phyloP scores from a whole-genome alignment of 2,888 invertebrate genomes.

The Parapristionchus giblindavisi region DNA sequence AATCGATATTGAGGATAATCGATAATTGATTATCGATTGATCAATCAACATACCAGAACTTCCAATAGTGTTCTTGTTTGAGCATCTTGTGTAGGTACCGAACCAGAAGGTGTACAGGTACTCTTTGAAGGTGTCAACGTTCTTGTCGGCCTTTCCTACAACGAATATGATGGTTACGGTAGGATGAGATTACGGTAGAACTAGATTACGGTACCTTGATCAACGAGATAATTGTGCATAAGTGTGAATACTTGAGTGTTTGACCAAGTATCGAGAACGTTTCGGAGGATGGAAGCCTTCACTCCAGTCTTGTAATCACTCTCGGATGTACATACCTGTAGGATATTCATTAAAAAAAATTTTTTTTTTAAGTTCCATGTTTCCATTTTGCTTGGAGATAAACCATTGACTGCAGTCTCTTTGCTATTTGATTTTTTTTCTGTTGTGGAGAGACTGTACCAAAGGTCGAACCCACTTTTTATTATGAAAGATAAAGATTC shows the following conservation, averaged over 20 bases:
- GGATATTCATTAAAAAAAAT: background rate
- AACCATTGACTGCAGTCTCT: too few species aligned
- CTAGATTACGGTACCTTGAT: slow-evolving; percentile 41
- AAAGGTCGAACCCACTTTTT: too few species aligned
- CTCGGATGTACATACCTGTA: slow-evolving; percentile 61
- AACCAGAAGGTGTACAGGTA: slow-evolving; percentile 64
- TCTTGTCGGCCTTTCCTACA: slow-evolving; percentile 44
- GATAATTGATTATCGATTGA: background rate
- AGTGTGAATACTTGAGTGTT: slow-evolving; percentile 58
- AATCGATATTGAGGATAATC: too few species aligned
- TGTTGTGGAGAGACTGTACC: too few species aligned
- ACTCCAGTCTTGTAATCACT: slow-evolving; percentile 54
- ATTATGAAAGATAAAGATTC: background rate
- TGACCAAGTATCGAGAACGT: slow-evolving; percentile 51
- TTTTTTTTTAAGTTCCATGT: too few species aligned
- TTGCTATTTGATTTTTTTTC: too few species aligned
- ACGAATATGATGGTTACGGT: background rate
- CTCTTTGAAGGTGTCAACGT: slow-evolving; percentile 52
- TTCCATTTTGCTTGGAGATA: too few species aligned
- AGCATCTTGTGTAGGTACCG: slow-evolving; percentile 65
- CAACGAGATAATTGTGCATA: slow-evolving; percentile 60
- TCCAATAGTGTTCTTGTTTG: slow-evolving; percentile 49
- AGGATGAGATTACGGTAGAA: background rate
- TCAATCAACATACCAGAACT: slow-evolving; percentile 51
- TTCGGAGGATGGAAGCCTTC: slow-evolving; percentile 53